Base-by-base conservation (phyloP, 2,888 invertebrate genomes). In the Meghimatium bilineatum region DNA sequence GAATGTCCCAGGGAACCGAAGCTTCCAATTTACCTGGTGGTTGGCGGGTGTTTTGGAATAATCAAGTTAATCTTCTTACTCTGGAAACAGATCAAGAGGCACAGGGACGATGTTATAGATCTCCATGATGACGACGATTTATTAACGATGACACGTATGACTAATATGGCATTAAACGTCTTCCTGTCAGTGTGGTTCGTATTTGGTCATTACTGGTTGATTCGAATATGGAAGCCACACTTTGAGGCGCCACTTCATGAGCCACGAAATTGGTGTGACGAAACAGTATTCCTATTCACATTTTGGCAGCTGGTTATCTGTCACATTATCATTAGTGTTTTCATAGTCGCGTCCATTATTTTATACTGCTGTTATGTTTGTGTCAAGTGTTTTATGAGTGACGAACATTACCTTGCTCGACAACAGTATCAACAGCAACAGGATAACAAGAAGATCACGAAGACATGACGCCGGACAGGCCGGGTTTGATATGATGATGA, bases 11-110 rank as follows among this genome's bases (percentile, higher is more conserved):
- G 95, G 75, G 96, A 96, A 93, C 96, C 96, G 0, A 95, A 96
- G 85, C 96, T 97, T 87, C 96, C 97, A 0, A 95, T 97, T 44
- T 97, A 97, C 94, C 96, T 97, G 95, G 95, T 97, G 84, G 96
- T 97, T n/a, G 97, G 97, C 0, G 97, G 97, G 0, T 95, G 95
- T 20, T 95, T 96, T 23, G 97, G 97, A 0, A 95, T 96, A 29
- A 94, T 96, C 1, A 96, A 96, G 87, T 86, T 93, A n/a, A 81
- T 91, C 32, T 90, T 92, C 49, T 95, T 96, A 93, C 95, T 95
- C 84, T 96, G 96, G 95, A 94, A 95, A 20, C 96, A 96, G 93
- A 95, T 95, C 75, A 93, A 96, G 10, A 95, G 94, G 49, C 94
- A 93, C 89, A 94, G 94, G 86, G 92, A 91, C 75, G 91, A 90